Evolutionary conservation across 2,888 invertebrate genomes (phyloP), one percentile per base, ranked within the genome.

Genomic region (Metalampra italica): DNA sequence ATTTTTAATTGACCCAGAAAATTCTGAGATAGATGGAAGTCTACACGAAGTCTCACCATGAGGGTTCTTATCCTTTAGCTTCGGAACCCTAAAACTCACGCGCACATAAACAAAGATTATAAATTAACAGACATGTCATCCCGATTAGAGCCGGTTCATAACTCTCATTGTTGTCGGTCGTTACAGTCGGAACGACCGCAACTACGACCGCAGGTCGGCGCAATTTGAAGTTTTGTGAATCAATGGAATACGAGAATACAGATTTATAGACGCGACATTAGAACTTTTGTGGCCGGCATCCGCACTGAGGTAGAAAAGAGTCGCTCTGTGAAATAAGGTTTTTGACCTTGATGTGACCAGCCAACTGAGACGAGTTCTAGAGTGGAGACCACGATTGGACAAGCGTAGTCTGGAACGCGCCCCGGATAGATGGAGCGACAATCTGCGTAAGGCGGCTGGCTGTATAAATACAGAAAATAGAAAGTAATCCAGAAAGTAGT

Each of bases 101-200:
- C 32, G 40, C 39, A 15, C 8, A 32, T 34, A 41, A 42, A 42
- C 22, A 34, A 34, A 29, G 12, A 46, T 14, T 34, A 49, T 45
- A 49, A 49, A 41, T 49, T 45, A 49, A 36, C 42, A 14, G 30
- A 32, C n/a, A 44, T 49, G 49, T 45, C 51, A 44, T 39, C 43
- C 45, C 46, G 47, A 54, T 56, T 52, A 53, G 44, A 48, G 37
- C 46, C 52, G 50, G 53, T 13, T 54, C 63, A 67, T 67, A 64
- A 59, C 57, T 47, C 58, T 51, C 53, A 52, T 66, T 62, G 57
- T 57, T 7, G 36, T 36, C 36, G n/a, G 36, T 29, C 30, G 15
- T 45, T 50, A 46, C 42, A 36, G 43, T 22, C 42, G 45, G 29
- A 40, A 34, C 45, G 46, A 54, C 29, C 29, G 11, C 46, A 12